Evolutionary conservation across 2,113 vertebrate species (phyloP).

Genomic region (Thalassarche chlororhynchos): DNA sequence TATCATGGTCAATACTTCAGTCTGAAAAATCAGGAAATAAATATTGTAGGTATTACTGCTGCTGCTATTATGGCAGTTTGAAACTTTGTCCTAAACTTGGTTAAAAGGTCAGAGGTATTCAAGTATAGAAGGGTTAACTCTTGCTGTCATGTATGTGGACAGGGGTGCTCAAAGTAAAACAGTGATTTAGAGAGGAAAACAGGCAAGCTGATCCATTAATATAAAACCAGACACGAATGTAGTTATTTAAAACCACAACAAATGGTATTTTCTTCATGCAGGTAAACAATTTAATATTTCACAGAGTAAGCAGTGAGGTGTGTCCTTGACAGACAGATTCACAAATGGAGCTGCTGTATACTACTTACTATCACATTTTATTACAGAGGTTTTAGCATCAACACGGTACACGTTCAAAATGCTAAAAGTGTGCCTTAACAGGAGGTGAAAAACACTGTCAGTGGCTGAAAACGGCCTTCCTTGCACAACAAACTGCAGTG

Average conservation of each 20-base stretch:
- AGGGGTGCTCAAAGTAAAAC: neutral
- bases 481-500: neutral
- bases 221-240: neutral
- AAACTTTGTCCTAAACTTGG: neutral
- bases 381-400: neutral
- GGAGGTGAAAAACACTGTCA: neutral
- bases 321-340: neutral
- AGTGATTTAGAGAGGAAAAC: neutral
- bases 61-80: neutral
- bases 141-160: neutral
- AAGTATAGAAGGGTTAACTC: neutral
- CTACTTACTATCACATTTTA: neutral
- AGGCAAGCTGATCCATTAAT: neutral
- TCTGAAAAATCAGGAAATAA: neutral
- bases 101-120: neutral
- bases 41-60: neutral
- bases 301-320: neutral
- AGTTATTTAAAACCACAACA: neutral
- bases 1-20: neutral
- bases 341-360: neutral
- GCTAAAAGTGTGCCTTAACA: neutral
- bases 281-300: slow-evolving; percentile 15
- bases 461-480: neutral
- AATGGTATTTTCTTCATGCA: neutral
- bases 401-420: neutral